Conservation (phyloP, 2,888 invertebrate species). For the Drosophila hawaiiensis region DNA sequence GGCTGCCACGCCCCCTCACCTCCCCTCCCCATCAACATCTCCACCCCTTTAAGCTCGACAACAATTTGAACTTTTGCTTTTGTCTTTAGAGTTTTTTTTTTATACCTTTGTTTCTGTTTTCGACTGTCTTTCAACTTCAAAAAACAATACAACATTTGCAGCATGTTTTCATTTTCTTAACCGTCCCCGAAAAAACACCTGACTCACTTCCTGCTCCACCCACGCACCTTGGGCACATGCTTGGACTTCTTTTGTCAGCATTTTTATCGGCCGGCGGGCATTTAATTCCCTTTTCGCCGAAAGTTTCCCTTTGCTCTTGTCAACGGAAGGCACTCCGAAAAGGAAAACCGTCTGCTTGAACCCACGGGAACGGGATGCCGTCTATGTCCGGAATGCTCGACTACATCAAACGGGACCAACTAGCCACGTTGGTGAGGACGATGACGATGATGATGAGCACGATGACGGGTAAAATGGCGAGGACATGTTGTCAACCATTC, state of each 20-base stretch:
- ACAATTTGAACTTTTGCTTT: constrained; percentile 58
- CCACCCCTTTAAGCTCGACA: constrained; percentile 14
- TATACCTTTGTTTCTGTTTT: constrained; percentile 10
- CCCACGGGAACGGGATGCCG: constrained; percentile 31
- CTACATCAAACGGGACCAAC: constrained; percentile 57
- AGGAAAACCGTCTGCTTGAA: constrained; percentile 50
- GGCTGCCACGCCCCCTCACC: not conserved
- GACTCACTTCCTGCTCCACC: not conserved
- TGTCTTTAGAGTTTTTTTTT: constrained; percentile 34
- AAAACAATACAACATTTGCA: constrained; percentile 63
- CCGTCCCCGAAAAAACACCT: constrained; percentile 28
- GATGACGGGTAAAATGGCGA: constrained; percentile 27
- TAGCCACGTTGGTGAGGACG: constrained; percentile 35
- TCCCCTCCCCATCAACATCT: not conserved
- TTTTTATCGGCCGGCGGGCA: constrained; percentile 56
- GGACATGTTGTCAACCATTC: constrained; percentile 68
- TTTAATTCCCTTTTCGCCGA: constrained; percentile 58
- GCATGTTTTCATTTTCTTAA: constrained; percentile 47
- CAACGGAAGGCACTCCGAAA: constrained; percentile 58
- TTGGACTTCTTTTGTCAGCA: constrained; percentile 54
- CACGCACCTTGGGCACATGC: not conserved
- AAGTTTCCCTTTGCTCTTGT: constrained; percentile 59
- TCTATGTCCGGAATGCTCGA: constrained; percentile 43
- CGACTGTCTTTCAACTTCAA: constrained; percentile 50
- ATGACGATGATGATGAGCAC: constrained; percentile 33